phyloP scores from a whole-genome alignment of 2,797 vertebrate species.

The Catostomus latipinnis region DNA sequence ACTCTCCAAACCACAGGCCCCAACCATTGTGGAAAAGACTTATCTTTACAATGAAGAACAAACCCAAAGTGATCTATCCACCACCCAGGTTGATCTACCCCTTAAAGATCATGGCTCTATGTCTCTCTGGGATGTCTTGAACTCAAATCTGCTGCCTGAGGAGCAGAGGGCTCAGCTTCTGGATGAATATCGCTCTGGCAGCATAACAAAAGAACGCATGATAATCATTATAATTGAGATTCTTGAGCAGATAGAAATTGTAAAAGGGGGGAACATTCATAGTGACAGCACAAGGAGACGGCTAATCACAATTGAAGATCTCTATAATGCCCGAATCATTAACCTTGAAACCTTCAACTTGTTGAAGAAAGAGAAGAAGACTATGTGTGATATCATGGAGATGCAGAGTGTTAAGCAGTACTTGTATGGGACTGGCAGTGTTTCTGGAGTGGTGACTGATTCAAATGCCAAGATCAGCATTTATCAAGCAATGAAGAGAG shows the following conservation, averaged over 20 bases:
- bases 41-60: constrained; percentile 92
- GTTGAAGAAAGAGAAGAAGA: constrained; percentile 87
- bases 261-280: constrained; percentile 79
- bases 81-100: constrained; percentile 84
- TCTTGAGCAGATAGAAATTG: constrained; percentile 92
- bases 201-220: constrained; percentile 95
- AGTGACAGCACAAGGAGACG: constrained; percentile 86
- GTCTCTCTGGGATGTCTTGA: constrained; percentile 93
- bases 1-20: constrained; percentile 86
- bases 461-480: constrained; percentile 84
- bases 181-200: constrained; percentile 90
- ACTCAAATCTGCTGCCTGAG: constrained; percentile 90
- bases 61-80: constrained; percentile 85
- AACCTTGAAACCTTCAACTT: constrained; percentile 88
- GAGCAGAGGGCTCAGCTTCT: constrained; percentile 87
- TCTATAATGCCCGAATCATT: constrained; percentile 90
- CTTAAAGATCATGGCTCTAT: constrained; percentile 83
- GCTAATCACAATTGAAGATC: constrained; percentile 89
- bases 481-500: constrained; percentile 94
- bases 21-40: constrained; percentile 85
- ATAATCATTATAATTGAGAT: constrained; percentile 99
- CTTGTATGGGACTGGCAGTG: constrained; percentile 91
- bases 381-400: constrained; percentile 88
- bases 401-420: constrained; percentile 84
- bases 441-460: constrained; percentile 88